Evolutionary conservation across 2,888 invertebrate species (phyloP).

Genomic region (Amblyjoppa proteus): DNA sequence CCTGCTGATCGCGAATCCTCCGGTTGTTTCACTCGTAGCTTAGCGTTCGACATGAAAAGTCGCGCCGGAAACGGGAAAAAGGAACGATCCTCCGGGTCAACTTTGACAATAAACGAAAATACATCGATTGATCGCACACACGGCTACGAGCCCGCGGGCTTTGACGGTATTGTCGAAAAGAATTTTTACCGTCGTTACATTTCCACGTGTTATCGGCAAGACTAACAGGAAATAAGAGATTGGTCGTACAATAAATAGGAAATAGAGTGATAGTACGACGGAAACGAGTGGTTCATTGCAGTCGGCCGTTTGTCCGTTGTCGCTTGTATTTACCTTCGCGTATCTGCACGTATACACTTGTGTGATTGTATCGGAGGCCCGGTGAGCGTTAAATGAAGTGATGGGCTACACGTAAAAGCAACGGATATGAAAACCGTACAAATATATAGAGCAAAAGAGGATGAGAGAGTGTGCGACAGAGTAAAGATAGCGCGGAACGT

Average conservation of each 20-base stretch:
- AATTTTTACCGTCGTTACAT: neutral
- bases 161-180: neutral
- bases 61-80: neutral
- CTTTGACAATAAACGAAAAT: neutral
- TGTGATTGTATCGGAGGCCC: conserved; percentile 21
- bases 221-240: neutral
- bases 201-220: neutral
- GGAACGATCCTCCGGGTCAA: neutral
- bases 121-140: neutral
- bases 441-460: conserved; percentile 30
- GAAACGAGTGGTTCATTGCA: conserved; percentile 8
- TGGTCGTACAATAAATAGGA: conserved; percentile 13
- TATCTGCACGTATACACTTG: neutral
- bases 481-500: too few species aligned
- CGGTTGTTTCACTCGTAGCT: neutral
- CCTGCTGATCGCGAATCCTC: neutral
- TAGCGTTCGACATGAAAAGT: neutral
- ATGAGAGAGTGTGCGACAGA: conserved; percentile 12
- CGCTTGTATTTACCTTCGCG: neutral
- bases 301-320: conserved; percentile 1
- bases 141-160: neutral
- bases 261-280: conserved; percentile 7
- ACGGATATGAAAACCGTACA: conserved; percentile 65
- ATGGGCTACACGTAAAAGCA: conserved; percentile 40
- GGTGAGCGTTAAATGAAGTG: conserved; percentile 38